phyloP scores from a whole-genome alignment of 2,888 invertebrate species.

The Prostheceraeus crozeri region DNA sequence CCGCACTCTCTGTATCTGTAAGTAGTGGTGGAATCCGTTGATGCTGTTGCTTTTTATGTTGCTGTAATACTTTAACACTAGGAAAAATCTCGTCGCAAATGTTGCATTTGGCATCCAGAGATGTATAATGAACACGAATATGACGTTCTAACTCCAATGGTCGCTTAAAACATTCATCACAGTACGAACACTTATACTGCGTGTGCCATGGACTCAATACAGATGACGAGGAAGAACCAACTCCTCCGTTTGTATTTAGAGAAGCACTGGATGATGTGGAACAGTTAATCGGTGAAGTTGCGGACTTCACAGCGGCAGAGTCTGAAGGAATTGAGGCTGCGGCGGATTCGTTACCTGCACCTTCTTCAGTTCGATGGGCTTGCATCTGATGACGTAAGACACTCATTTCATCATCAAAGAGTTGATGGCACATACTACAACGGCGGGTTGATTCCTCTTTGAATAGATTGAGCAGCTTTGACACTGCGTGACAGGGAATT shows the following conservation, averaged over 20 bases:
- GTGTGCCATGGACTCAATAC: too few species aligned
- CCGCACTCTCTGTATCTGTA: too few species aligned
- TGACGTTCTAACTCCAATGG: slow-evolving; percentile 15
- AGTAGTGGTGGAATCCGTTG: too few species aligned
- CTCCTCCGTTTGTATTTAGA: too few species aligned
- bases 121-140: background rate
- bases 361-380: slow-evolving; percentile 3
- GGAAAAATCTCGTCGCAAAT: slow-evolving; percentile 22
- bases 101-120: slow-evolving; percentile 14
- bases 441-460: too few species aligned
- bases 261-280: too few species aligned
- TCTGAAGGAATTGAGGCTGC: too few species aligned
- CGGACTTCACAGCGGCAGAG: too few species aligned
- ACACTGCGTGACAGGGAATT: too few species aligned
- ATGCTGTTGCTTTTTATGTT: slow-evolving; percentile 22
- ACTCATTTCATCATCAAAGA: slow-evolving; percentile 22
- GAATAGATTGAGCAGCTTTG: too few species aligned
- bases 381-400: slow-evolving; percentile 19
- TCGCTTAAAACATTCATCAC: background rate
- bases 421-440: slow-evolving; percentile 14
- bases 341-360: background rate
- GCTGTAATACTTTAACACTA: background rate
- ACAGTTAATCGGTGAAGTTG: too few species aligned
- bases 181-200: slow-evolving; percentile 23
- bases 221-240: too few species aligned